Conservation (phyloP, 2,113 vertebrate genomes). For the Urocynchramus pylzowi region DNA sequence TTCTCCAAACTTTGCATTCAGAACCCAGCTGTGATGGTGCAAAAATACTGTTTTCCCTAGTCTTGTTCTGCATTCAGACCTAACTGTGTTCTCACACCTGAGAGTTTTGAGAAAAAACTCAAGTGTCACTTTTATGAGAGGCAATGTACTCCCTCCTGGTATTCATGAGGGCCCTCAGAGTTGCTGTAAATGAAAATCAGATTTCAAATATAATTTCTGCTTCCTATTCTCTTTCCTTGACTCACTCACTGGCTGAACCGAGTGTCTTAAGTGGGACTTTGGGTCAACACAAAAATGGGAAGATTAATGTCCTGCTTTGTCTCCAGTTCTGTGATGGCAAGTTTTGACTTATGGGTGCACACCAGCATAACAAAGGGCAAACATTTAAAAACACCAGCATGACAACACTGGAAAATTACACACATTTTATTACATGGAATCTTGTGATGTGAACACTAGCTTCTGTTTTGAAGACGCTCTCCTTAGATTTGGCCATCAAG, state of each 20-base stretch:
- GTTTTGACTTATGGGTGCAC: not conserved
- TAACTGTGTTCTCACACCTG: not conserved
- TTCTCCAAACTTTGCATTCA: rapidly evolving
- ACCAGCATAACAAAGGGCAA: not conserved
- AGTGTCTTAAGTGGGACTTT: not conserved
- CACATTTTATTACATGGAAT: not conserved
- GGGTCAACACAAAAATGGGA: not conserved
- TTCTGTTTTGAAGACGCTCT: not conserved
- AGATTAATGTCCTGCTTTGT: not conserved
- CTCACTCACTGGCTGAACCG: not conserved
- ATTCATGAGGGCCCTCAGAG: not conserved
- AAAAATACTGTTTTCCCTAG: not conserved
- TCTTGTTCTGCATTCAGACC: not conserved
- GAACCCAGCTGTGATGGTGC: not conserved
- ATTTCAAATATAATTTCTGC: not conserved
- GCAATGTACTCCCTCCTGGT: rapidly evolving
- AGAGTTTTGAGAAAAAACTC: not conserved
- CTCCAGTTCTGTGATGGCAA: not conserved
- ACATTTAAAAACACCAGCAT: not conserved
- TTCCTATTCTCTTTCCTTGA: not conserved
- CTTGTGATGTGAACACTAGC: not conserved
- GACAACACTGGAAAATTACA: not conserved
- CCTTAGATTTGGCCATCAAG: not conserved
- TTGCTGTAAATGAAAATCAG: not conserved
- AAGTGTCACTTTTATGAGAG: not conserved